These are phyloP conservation scores for Pandion haliaetus DNA, from an alignment of 2,113 vertebrate genomes.

Conservation along the genomic window DNA sequence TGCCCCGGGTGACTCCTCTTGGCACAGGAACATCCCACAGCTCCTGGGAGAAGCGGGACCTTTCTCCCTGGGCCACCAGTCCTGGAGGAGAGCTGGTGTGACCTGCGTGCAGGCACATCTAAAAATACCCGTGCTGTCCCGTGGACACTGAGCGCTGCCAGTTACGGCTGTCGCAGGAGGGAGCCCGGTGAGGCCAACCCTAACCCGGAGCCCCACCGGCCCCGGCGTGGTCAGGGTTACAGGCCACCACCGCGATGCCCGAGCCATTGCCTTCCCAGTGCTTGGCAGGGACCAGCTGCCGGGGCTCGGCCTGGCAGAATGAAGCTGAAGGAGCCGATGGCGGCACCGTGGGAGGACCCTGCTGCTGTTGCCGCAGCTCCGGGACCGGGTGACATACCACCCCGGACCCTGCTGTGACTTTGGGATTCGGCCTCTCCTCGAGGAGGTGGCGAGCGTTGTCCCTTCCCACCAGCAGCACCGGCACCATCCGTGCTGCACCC, in stretches of 20 bases:
- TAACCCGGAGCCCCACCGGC: background rate
- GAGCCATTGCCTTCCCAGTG: background rate
- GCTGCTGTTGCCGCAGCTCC: accelerated
- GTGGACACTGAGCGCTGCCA: background rate
- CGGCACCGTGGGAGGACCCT: background rate
- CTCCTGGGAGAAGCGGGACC: background rate
- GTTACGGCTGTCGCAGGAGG: background rate
- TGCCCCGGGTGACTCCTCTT: background rate
- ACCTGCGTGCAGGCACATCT: background rate
- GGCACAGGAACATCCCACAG: background rate
- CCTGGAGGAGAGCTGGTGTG: background rate
- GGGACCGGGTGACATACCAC: background rate
- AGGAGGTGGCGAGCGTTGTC: too few relatives aligned
- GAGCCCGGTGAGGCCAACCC: background rate
- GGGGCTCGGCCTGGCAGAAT: accelerated
- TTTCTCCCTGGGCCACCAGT: background rate
- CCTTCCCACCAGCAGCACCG: background rate
- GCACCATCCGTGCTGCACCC: accelerated
- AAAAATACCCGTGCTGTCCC: background rate
- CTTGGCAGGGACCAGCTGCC: background rate
- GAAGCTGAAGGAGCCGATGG: background rate
- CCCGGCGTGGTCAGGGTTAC: background rate
- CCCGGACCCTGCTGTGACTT: too few relatives aligned
- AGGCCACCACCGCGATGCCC: accelerated
- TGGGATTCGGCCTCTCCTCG: accelerated